These are phyloP conservation scores for Eilema sororculum DNA, from an alignment of 2,888 invertebrate genomes.

Conservation along the genomic window DNA sequence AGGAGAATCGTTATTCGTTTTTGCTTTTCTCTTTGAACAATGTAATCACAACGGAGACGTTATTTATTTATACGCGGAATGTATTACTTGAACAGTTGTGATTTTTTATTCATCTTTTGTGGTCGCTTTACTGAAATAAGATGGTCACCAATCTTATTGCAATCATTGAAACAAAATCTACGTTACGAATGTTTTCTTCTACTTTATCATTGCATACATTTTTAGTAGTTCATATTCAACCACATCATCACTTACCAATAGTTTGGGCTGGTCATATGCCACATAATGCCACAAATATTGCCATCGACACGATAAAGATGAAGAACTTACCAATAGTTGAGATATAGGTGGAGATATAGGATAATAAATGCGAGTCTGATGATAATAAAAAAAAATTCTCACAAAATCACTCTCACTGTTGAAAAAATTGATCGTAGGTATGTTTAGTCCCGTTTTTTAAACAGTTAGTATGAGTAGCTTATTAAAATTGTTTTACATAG, in stretches of 20 bases:
- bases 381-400: too few species aligned
- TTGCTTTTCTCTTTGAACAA: constrained; percentile 8
- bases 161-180: background rate
- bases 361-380: too few species aligned
- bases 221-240: background rate
- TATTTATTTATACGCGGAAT: background rate
- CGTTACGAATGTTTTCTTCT: background rate
- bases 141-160: background rate
- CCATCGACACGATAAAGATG: too few species aligned
- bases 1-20: constrained; percentile 6
- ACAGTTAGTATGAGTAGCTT: too few species aligned
- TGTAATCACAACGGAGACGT: constrained; percentile 10
- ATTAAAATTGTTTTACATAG: background rate
- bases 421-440: too few species aligned
- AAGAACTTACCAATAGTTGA: too few species aligned
- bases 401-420: too few species aligned
- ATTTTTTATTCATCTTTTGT: background rate
- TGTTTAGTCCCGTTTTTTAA: too few species aligned
- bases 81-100: background rate
- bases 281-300: too few species aligned
- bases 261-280: too few species aligned
- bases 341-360: too few species aligned
- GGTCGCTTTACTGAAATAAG: background rate
- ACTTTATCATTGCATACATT: background rate
- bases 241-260: background rate